Base-by-base conservation (phyloP, 2,888 invertebrate genomes). In the Lissocephala sabroskyi region DNA sequence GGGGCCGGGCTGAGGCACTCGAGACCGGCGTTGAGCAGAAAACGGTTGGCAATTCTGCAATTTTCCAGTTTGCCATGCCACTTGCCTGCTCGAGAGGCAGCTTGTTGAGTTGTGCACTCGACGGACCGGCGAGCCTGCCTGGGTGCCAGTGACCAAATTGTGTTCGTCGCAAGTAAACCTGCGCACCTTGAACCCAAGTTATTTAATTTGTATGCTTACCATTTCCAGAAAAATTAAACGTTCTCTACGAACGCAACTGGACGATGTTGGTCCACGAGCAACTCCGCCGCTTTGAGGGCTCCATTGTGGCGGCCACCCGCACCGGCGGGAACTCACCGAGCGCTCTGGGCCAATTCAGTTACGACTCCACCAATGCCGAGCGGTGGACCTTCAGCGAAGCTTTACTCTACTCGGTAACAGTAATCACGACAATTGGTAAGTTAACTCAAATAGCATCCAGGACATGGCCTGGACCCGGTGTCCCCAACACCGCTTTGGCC, bases 381-480 rank as follows among this genome's bases (percentile, higher is more conserved):
- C 81, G 79, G 81, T 95, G 95, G 94, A 91, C 92, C 0, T 94
- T 94, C 83, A 91, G 92, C 18, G 93, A 94, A 58, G 92, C 95
- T 2, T 84, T 95, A 16, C 88, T 95, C 40, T 95, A 94, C 82
- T 93, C 93, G 64, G 90, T 95, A 75, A 94, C 94, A 33, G 89
- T 95, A 71, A 92, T 95, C 80, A 95, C 95, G 58, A 95, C 95
- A 44, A 94, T 95, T 82, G 95, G 95, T 94, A 83, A 88, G 89
- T 81, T n/a, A n/a, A n/a, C n/a, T n/a, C n/a, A n/a, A n/a, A n/a
- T n/a, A n/a, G n/a, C n/a, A n/a, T n/a, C n/a, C n/a, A n/a, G n/a
- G n/a, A n/a, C n/a, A n/a, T n/a, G n/a, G n/a, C n/a, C n/a, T n/a
- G n/a, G n/a, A n/a, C n/a, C n/a, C n/a, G n/a, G n/a, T n/a, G 10